Conservation (phyloP, 37 sponge, comb jelly and placozoan genomes). For the Tethya wilhelma region DNA sequence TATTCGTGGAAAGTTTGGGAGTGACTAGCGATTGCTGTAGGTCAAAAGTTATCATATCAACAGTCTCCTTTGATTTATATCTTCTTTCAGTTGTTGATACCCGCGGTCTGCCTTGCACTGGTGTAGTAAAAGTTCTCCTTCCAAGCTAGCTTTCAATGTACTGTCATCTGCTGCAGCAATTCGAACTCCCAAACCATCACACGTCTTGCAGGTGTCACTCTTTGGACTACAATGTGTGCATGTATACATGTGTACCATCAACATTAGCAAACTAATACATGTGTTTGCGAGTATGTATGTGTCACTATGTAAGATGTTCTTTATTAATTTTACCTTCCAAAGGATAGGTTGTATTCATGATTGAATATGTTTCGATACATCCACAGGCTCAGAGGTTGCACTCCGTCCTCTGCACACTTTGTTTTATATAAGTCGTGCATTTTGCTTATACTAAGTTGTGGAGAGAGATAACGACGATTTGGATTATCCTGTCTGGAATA, state of each 20-base stretch:
- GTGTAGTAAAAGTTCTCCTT: background rate
- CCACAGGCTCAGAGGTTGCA: slow-evolving; percentile 25
- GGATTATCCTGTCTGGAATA: slow-evolving; percentile 48
- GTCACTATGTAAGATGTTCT: background rate
- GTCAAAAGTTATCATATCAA: slow-evolving; percentile 29
- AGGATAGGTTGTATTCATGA: slow-evolving; percentile 24
- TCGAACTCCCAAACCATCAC: background rate
- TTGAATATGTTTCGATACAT: slow-evolving; percentile 45
- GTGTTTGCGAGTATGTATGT: slow-evolving; percentile 19
- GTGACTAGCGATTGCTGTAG: slow-evolving; percentile 16
- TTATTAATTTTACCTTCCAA: slow-evolving; percentile 21
- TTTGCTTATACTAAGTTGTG: slow-evolving; percentile 19
- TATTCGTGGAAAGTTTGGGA: slow-evolving; percentile 9
- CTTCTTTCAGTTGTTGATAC: slow-evolving; percentile 1
- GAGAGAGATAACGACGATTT: slow-evolving; percentile 9
- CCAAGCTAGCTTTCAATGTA: background rate
- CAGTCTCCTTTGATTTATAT: background rate
- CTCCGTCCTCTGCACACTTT: slow-evolving; percentile 5
- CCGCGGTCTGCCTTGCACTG: background rate
- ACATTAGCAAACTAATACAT: background rate
- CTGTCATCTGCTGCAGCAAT: slow-evolving; percentile 12
- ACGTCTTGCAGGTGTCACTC: slow-evolving; percentile 41
- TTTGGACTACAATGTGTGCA: slow-evolving; percentile 12
- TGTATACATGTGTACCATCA: background rate
- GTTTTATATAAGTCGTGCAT: slow-evolving; percentile 45